Conservation (phyloP, 2,888 invertebrate genomes). For the Argyresthia albistria region DNA sequence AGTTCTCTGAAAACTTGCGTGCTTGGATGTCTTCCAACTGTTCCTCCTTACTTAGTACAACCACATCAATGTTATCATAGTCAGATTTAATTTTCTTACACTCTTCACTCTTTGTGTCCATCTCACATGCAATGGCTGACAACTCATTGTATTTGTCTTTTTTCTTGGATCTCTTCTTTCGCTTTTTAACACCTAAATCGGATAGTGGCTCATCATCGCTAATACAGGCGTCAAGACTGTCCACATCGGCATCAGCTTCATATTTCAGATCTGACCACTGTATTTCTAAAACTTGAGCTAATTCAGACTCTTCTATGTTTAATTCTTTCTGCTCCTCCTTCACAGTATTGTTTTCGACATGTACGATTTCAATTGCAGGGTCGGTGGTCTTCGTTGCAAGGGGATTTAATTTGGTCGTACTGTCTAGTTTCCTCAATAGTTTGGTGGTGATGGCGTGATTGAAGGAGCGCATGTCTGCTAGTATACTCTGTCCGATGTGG, state of each 20-base stretch:
- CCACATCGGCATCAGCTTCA: conserved; percentile 5
- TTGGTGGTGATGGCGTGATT: too few relatives aligned
- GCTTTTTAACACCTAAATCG: not conserved
- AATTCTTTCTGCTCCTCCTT: too few relatives aligned
- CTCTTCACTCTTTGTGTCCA: not conserved
- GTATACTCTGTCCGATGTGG: not conserved
- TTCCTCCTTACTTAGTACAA: conserved; percentile 10
- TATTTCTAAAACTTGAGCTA: too few relatives aligned
- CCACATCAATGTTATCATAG: not conserved
- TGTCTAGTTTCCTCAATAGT: too few relatives aligned
- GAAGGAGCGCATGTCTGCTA: not conserved
- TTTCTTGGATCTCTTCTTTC: not conserved
- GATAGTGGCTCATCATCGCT: not conserved
- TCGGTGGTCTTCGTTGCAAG: too few relatives aligned
- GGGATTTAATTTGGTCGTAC: too few relatives aligned
- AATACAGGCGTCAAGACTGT: conserved; percentile 10
- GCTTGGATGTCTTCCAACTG: conserved; percentile 7
- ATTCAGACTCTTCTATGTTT: too few relatives aligned
- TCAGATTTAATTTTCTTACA: not conserved
- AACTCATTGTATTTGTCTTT: not conserved
- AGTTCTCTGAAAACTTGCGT: not conserved
- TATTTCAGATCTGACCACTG: not conserved
- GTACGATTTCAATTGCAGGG: too few relatives aligned
- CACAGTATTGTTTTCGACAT: too few relatives aligned
- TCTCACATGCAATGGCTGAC: not conserved